phyloP scores from a whole-genome alignment of 2,797 vertebrate genomes.

The Manis javanica region DNA sequence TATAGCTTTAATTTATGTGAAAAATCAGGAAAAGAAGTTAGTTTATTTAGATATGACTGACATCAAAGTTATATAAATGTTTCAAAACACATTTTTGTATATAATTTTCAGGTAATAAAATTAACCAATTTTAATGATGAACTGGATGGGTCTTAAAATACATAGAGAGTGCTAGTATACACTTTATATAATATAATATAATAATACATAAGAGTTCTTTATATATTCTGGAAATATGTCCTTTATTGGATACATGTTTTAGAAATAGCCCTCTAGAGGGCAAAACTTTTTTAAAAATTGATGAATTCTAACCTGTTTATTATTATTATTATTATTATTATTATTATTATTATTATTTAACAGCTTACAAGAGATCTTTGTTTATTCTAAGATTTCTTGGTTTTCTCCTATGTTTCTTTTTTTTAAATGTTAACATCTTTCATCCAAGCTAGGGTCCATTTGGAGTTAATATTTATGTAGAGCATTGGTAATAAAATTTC shows the following conservation, averaged over 20 bases:
- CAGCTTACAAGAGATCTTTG: neutral
- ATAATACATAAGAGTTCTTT: too few species aligned
- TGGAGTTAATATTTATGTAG: neutral
- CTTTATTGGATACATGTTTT: neutral
- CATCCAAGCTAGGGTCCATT: neutral
- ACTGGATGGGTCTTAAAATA: neutral
- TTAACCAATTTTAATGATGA: neutral
- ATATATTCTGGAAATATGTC: too few species aligned
- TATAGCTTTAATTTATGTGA: neutral
- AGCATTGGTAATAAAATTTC: neutral
- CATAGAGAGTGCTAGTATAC: neutral
- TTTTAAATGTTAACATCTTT: neutral
- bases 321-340: neutral
- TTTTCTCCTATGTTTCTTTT: neutral
- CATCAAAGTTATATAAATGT: neutral
- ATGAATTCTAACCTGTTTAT: neutral
- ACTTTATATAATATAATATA: too few species aligned
- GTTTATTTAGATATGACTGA: neutral
- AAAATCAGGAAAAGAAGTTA: neutral
- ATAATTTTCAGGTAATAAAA: neutral
- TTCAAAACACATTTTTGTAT: neutral
- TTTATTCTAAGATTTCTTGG: neutral
- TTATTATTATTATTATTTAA: neutral
- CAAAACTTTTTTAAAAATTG: neutral
- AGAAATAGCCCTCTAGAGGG: neutral